Base-by-base conservation (phyloP, 1,140 invertebrate species). In the Chrysomallon squamiferum region DNA sequence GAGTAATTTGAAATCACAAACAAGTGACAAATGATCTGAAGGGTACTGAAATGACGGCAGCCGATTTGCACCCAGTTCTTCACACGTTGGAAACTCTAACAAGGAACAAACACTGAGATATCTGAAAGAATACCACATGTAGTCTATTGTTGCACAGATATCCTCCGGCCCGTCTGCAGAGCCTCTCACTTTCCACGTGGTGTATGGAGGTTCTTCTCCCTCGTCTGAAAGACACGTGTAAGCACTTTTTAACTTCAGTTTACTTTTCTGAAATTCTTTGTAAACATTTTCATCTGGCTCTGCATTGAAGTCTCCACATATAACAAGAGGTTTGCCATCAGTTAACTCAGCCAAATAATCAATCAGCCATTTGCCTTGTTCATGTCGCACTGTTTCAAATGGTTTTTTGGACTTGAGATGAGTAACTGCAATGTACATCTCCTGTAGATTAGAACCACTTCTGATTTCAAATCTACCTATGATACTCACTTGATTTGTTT, bases 241-340 rank as follows among this genome's bases (percentile, higher is more conserved):
- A 0, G 78, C 78, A 66, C 88, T 86, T 30, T 82, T 81, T 4
- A 86, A 61, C 2, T 54, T 60, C 13, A 83, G 63, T 7, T 59
- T n/a, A 57, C 71, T 77, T 0, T 45, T 45, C 22, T 63, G 64
- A 49, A 80, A 69, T 25, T 75, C 74, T 47, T 78, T 45, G 33
- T 93, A 93, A 13, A 93, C 89, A 6, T 91, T 90, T 81, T 93
- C 92, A 3, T 75, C 86, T 0, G 91, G 91, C 77, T 92, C 91
- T 0, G 92, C 92, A 84, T 94, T 94, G 73, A 94, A 93, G 76
- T 94, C 92, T 0, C 92, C 92, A 73, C 90, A 91, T 1, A 93
- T 69, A 27, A 94, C 84, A 0, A 92, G 75, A 0, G 92, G 77
- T 25, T 45, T 38, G 27, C 86, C 83, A 5, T 50, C 57, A 27